phyloP scores from a whole-genome alignment of 2,888 invertebrate genomes.

The Drosophila paucipuncta region DNA sequence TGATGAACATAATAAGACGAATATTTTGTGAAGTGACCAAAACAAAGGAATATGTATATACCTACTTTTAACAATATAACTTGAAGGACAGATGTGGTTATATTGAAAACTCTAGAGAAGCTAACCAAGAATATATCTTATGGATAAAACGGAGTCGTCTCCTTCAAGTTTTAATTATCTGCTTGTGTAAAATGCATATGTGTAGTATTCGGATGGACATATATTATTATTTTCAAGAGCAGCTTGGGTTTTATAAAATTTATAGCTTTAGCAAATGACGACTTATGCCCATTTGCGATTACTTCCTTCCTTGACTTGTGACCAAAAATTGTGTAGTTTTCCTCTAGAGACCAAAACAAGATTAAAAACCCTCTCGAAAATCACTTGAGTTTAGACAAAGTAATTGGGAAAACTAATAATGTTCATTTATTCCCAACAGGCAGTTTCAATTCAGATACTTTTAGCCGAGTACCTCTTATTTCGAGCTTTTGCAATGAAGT shows the following conservation, averaged over 20 bases:
- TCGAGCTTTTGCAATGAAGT: not conserved
- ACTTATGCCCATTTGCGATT: not conserved
- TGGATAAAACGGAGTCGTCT: not conserved
- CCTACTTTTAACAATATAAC: too few species aligned
- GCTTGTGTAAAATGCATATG: not conserved
- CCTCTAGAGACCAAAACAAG: not conserved
- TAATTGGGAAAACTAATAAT: not conserved
- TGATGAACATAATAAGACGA: fast-evolving
- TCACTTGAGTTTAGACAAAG: not conserved
- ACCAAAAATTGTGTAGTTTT: too few species aligned
- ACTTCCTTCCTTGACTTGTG: not conserved
- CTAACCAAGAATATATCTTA: not conserved
- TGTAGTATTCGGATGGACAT: not conserved
- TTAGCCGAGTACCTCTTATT: not conserved
- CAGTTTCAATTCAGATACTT: not conserved
- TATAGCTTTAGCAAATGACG: not conserved
- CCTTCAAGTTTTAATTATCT: not conserved
- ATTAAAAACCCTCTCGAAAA: not conserved
- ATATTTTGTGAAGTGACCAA: not conserved
- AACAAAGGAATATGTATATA: not conserved
- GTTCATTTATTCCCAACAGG: not conserved
- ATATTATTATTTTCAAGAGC: not conserved
- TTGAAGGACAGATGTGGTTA: not conserved
- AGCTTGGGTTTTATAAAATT: not conserved
- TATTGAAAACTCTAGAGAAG: not conserved